These are phyloP conservation scores for Diaperis boleti DNA, from an alignment of 2,888 invertebrate species.

Conservation along the genomic window DNA sequence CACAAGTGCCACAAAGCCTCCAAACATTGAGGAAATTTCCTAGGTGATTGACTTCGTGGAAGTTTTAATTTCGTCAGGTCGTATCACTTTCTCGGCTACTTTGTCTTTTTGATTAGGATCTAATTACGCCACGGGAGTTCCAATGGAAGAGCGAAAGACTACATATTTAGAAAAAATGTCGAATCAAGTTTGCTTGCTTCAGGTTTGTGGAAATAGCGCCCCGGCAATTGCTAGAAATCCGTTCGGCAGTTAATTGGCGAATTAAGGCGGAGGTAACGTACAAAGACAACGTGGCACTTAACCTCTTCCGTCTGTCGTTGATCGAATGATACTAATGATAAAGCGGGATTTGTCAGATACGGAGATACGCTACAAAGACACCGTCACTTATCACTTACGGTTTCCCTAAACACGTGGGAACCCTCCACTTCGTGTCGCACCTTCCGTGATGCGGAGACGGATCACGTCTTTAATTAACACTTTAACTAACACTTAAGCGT, in stretches of 20 bases:
- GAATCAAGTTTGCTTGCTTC: no score
- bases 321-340: no score
- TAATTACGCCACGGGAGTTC: no score
- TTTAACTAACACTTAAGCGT: conserved; percentile 11
- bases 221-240: conserved; percentile 3
- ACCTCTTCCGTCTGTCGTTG: conserved; percentile 22
- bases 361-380: conserved; percentile 37
- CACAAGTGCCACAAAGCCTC: no score
- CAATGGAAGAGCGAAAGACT: no score
- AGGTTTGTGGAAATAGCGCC: no score
- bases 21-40: no score
- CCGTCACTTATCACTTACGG: conserved; percentile 34
- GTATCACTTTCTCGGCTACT: no score
- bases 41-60: no score
- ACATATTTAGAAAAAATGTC: no score
- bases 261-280: conserved; percentile 18
- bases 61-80: no score
- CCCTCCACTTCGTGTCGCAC: conserved; percentile 36
- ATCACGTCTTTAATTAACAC: conserved; percentile 37
- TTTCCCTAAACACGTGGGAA: conserved; percentile 43
- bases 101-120: no score
- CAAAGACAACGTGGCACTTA: conserved; percentile 34
- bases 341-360: conserved; percentile 18
- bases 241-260: conserved; percentile 14
- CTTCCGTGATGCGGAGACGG: conserved; percentile 24